Conservation (phyloP, 2,797 vertebrate genomes). For the Halcyon smyrnensis region DNA sequence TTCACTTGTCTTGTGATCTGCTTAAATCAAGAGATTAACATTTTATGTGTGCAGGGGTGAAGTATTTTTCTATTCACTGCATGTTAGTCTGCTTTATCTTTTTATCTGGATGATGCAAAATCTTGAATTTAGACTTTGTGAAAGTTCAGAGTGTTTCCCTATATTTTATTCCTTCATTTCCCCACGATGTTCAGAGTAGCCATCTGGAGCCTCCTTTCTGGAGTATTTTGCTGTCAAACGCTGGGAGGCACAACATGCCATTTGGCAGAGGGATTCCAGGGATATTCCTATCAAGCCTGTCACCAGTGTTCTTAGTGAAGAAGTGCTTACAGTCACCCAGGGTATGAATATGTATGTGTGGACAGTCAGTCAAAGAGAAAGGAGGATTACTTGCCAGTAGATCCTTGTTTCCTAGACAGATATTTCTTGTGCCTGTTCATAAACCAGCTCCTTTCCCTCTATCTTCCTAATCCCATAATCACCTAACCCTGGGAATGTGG, state of each 20-base stretch:
- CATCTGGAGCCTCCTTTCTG: background rate
- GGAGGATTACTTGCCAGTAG: constrained; percentile 31
- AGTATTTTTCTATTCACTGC: background rate
- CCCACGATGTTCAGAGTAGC: background rate
- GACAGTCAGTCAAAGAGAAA: constrained; percentile 8
- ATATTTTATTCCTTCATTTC: background rate
- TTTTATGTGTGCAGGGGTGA: background rate
- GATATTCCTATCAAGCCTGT: background rate
- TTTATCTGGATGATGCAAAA: constrained; percentile 20
- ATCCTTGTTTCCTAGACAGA: constrained; percentile 57
- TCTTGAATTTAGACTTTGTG: background rate
- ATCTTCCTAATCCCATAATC: constrained; percentile 46
- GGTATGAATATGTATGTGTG: background rate
- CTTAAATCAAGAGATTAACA: constrained; percentile 42
- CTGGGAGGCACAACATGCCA: background rate
- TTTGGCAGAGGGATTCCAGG: background rate
- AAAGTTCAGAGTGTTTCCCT: background rate
- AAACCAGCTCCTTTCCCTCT: constrained; percentile 38
- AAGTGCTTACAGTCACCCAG: background rate
- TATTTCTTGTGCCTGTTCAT: constrained; percentile 21
- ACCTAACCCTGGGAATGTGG: background rate
- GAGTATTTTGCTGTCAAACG: background rate
- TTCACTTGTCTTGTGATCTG: constrained; percentile 31
- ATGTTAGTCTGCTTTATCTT: constrained; percentile 24
- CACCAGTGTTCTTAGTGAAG: background rate